phyloP scores from a whole-genome alignment of 2,797 vertebrate species.

The Sebastes melanostomus region DNA sequence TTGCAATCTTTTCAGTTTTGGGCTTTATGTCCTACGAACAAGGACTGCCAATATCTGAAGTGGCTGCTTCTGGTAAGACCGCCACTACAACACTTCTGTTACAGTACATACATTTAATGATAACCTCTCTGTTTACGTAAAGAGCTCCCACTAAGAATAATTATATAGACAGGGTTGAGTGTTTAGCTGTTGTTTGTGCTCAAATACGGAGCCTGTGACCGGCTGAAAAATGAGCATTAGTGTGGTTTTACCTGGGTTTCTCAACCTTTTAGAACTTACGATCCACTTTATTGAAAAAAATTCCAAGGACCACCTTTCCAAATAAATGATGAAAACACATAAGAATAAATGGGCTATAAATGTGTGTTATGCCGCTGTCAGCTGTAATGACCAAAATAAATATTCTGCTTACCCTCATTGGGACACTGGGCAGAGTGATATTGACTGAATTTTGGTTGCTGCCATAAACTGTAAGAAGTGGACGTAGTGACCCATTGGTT shows the following conservation, averaged over 20 bases:
- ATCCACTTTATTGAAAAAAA: not conserved
- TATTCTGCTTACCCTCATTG: not conserved
- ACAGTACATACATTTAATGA: not conserved
- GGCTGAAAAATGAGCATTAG: not conserved
- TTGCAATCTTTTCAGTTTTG: slow-evolving; percentile 80
- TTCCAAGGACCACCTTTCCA: not conserved
- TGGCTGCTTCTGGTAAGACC: slow-evolving; percentile 74
- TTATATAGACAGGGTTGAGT: not conserved
- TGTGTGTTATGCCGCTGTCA: not conserved
- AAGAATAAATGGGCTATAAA: not conserved
- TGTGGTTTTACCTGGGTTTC: not conserved
- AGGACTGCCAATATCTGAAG: slow-evolving; percentile 76
- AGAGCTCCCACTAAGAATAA: not conserved
- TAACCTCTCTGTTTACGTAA: not conserved
- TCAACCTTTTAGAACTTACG: not conserved
- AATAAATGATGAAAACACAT: not conserved
- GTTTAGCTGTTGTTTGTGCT: not conserved
- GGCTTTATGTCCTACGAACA: slow-evolving; percentile 80
- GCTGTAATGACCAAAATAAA: not conserved
- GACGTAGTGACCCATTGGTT: no score
- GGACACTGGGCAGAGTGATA: no score
- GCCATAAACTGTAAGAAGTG: no score
- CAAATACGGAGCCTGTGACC: not conserved
- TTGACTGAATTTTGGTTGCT: no score
- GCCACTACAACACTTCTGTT: not conserved